Evolutionary conservation across 2,888 invertebrate genomes (phyloP).

Genomic region (Brassicogethes aeneus): DNA sequence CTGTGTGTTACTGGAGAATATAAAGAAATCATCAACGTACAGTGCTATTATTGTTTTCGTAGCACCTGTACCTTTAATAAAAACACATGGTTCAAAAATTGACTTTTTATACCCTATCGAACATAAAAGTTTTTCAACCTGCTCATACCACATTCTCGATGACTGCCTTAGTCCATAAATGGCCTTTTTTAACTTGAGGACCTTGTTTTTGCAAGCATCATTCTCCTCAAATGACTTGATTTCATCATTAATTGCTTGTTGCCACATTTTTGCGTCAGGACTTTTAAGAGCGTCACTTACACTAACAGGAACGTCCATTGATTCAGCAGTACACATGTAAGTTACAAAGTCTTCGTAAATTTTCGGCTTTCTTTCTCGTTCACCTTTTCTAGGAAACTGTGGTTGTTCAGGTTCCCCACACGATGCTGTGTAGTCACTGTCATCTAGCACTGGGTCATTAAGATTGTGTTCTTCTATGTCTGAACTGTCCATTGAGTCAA

Average conservation of each 20-base stretch:
- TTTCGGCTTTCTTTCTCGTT: conserved; percentile 9
- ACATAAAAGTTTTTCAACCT: conserved; percentile 8
- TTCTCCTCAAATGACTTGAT: conserved; percentile 12
- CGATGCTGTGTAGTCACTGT: too few relatives aligned
- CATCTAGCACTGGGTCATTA: too few relatives aligned
- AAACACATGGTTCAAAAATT: conserved; percentile 12
- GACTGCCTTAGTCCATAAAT: conserved; percentile 13
- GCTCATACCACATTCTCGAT: conserved; percentile 11
- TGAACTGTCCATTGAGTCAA: conserved; percentile 9
- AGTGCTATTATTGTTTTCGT: conserved; percentile 8
- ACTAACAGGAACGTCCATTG: conserved; percentile 7
- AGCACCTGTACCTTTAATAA: conserved; percentile 7
- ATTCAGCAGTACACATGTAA: conserved; percentile 3
- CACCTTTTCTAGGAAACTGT: conserved; percentile 11
- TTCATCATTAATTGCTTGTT: conserved; percentile 11
- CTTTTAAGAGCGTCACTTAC: conserved; percentile 8
- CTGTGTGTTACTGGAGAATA: conserved; percentile 7
- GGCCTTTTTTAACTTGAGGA: conserved; percentile 6
- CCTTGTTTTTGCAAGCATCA: conserved; percentile 11
- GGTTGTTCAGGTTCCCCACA: too few relatives aligned
- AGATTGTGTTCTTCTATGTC: conserved; percentile 5
- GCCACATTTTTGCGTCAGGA: conserved; percentile 7
- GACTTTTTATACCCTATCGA: conserved; percentile 6
- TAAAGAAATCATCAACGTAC: conserved; percentile 15
- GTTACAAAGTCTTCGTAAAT: conserved; percentile 12